Conservation (phyloP, 1,140 invertebrate species). For the Listronotus bonariensis region DNA sequence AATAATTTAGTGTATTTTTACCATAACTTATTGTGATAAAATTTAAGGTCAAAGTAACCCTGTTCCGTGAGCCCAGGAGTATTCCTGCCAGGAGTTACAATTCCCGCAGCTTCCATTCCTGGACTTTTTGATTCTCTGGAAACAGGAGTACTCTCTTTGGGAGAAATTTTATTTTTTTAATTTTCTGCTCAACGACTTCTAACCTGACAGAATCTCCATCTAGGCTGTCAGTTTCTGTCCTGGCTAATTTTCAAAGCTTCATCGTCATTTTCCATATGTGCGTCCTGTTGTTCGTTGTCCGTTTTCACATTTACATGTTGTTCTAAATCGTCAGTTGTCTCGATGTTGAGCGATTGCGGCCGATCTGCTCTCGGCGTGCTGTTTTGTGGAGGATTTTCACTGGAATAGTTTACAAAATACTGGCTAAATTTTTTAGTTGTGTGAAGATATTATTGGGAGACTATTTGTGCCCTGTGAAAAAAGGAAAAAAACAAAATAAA, state of each 20-base stretch:
- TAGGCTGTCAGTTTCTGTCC: slow-evolving; percentile 22
- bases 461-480: slow-evolving; percentile 48
- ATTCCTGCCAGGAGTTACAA: slow-evolving; percentile 33
- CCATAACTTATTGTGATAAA: slow-evolving; percentile 68
- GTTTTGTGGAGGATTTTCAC: slow-evolving; percentile 37
- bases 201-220: slow-evolving; percentile 16
- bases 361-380: slow-evolving; percentile 57
- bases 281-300: slow-evolving; percentile 50
- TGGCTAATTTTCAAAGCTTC: slow-evolving; percentile 13
- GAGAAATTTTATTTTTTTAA: slow-evolving; percentile 13
- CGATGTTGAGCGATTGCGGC: slow-evolving; percentile 59
- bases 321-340: slow-evolving; percentile 53
- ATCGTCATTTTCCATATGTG: slow-evolving; percentile 52
- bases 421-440: slow-evolving; percentile 26
- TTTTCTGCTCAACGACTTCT: slow-evolving; percentile 14
- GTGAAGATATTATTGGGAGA: slow-evolving; percentile 43
- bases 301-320: slow-evolving; percentile 38
- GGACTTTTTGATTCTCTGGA: slow-evolving; percentile 23
- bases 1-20: slow-evolving; percentile 47
- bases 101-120: slow-evolving; percentile 23
- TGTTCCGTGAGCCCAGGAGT: slow-evolving; percentile 59
- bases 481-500: slow-evolving; percentile 42
- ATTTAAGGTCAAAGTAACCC: slow-evolving; percentile 67
- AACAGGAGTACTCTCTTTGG: slow-evolving; percentile 4
- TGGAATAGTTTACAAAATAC: slow-evolving; percentile 48